Evolutionary conservation across 2,113 vertebrate species (phyloP), one percentile per base, ranked within the genome.

Genomic region (Rhinoderma darwinii): DNA sequence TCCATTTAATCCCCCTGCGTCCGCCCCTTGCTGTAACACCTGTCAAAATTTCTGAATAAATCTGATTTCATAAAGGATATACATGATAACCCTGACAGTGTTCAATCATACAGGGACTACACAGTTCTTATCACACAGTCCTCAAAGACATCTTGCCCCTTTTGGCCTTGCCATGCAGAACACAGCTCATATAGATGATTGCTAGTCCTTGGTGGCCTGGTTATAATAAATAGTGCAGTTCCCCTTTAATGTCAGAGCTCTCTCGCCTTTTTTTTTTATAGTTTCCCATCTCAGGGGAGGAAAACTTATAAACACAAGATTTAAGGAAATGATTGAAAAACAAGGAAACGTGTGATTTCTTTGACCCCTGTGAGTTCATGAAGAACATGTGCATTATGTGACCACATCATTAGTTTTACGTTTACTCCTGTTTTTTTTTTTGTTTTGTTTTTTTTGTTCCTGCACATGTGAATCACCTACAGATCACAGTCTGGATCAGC

Each of bases 321-420:
- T 63, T 35, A 35, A 86, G 74, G 84, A 86, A 86, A 86, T 86
- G 56, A 86, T 78, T 68, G 47, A 61, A 78, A 39, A 59, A 32
- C 3, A 35, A 79, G 84, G 56, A 70, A 79, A 50, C 44, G 18
- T 39, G 37, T 76, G 84, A 77, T 78, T 43, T 76, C 30, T 66
- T 50, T 86, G 84, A 86, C 56, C 72, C 15, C 10, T 70, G 56
- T 56, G 63, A 78, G 74, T 79, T 79, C 76, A 54, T 80, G 47
- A 76, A 63, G 56, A 79, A 86, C 5, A 37, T 37, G 44, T 7
- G 15, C 63, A 54, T 37, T 54, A 85, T 54, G 30, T 41, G 41
- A 51, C 50, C 44, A 18, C 30, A 12, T 35, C 0, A 51, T 20
- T 11, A 77, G 17, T 76, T 41, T 32, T 32, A 32, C 47, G 43